These are phyloP conservation scores for Epicauta chinensis DNA, from an alignment of 1,140 invertebrate genomes.

Conservation along the genomic window DNA sequence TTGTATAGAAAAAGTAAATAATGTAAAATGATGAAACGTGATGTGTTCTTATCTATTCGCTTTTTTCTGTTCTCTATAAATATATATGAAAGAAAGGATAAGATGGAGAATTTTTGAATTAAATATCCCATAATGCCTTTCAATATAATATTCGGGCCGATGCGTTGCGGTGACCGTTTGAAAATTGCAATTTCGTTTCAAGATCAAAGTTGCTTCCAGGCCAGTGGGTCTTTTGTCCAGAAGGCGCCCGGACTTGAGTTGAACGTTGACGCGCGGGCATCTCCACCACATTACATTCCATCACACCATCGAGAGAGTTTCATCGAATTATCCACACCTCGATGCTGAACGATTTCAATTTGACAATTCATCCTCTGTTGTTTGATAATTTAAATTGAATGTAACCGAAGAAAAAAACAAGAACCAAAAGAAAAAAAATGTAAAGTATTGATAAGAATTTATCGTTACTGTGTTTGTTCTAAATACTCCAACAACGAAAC, in stretches of 20 bases:
- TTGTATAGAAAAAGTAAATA: too few relatives aligned
- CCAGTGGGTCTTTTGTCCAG: conserved; percentile 33
- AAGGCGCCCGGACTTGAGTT: conserved; percentile 15
- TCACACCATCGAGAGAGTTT: conserved; percentile 10
- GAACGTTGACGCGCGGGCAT: conserved; percentile 8
- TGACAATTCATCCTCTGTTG: too few relatives aligned
- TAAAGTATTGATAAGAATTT: too few relatives aligned
- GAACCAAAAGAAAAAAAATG: too few relatives aligned
- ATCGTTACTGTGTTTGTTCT: too few relatives aligned
- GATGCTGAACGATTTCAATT: neutral
- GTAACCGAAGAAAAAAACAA: too few relatives aligned
- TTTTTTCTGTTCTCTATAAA: too few relatives aligned
- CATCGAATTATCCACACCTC: conserved; percentile 10
- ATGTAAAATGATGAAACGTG: too few relatives aligned
- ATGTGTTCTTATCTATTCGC: neutral
- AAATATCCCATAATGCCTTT: conserved; percentile 34
- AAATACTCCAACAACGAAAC: conserved; percentile 4
- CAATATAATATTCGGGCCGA: conserved; percentile 36
- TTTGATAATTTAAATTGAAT: too few relatives aligned
- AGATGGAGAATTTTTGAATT: conserved; percentile 22
- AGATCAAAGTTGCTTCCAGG: conserved; percentile 38
- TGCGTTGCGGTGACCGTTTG: conserved; percentile 38
- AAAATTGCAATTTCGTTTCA: conserved; percentile 40
- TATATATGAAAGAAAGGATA: neutral
- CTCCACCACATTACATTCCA: conserved; percentile 23